Evolutionary conservation across 1,140 invertebrate genomes (phyloP).

Genomic region (Papilio polytes): DNA sequence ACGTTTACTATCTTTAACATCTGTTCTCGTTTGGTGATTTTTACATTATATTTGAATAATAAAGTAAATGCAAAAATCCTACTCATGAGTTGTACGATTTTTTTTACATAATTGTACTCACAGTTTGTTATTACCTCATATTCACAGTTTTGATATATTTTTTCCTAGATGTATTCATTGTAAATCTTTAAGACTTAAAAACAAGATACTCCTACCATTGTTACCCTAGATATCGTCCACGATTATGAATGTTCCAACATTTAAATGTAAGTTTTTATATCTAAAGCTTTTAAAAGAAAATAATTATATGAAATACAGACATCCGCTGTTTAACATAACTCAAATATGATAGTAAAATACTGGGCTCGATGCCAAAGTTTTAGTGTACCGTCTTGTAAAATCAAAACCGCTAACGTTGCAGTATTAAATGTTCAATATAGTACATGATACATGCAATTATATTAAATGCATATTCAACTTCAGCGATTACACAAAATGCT

Average conservation of each 20-base stretch:
- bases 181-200: not conserved
- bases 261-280: not conserved
- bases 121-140: not conserved
- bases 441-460: constrained; percentile 37
- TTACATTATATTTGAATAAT: too few relatives aligned
- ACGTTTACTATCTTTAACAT: too few relatives aligned
- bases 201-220: not conserved
- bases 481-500: constrained; percentile 20
- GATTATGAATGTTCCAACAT: not conserved
- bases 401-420: constrained; percentile 26
- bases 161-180: not conserved
- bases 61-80: too few relatives aligned
- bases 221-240: not conserved
- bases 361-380: constrained; percentile 52
- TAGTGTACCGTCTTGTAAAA: constrained; percentile 22
- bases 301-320: constrained; percentile 1
- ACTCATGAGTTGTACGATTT: too few relatives aligned
- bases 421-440: constrained; percentile 42
- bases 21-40: too few relatives aligned
- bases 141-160: not conserved
- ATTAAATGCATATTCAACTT: constrained; percentile 31
- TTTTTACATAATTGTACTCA: too few relatives aligned
- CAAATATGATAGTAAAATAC: constrained; percentile 47
- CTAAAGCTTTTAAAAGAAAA: not conserved
- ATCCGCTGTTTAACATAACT: constrained; percentile 47